Conservation (phyloP, 1,140 invertebrate genomes). For the Drosophila sp. region DNA sequence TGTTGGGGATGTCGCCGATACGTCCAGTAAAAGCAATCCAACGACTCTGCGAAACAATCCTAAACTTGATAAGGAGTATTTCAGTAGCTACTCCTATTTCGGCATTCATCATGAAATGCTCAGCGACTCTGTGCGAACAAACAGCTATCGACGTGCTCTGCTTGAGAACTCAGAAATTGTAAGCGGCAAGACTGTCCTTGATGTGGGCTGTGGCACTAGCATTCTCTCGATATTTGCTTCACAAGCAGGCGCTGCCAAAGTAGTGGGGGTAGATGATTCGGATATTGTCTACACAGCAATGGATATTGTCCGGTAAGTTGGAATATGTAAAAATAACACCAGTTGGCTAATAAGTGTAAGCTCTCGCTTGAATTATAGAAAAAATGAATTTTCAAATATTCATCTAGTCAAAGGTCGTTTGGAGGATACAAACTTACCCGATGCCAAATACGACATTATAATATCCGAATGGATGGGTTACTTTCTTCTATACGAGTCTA, state of each 20-base stretch:
- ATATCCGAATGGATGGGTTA: constrained; percentile 99
- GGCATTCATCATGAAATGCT: constrained; percentile 99
- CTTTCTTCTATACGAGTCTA: constrained; percentile 98
- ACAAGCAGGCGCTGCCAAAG: constrained; percentile 94
- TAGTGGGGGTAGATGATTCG: constrained; percentile 97
- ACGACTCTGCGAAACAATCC: constrained; percentile 60
- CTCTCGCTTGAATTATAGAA: constrained; percentile 71
- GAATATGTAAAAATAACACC: not conserved
- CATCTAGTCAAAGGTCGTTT: constrained; percentile 91
- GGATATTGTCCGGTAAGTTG: constrained; percentile 87
- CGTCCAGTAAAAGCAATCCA: constrained; percentile 46
- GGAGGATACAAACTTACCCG: constrained; percentile 93
- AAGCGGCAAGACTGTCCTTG: constrained; percentile 92
- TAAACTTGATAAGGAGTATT: constrained; percentile 91
- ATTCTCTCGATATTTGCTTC: constrained; percentile 98
- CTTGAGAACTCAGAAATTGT: constrained; percentile 90
- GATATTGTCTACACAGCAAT: constrained; percentile 92
- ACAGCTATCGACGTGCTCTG: constrained; percentile 97
- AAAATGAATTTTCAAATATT: constrained; percentile 88
- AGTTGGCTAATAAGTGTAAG: not conserved
- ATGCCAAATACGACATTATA: constrained; percentile 96
- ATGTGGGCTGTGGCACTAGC: constrained; percentile 96
- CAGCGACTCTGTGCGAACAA: constrained; percentile 91
- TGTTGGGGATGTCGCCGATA: constrained; percentile 53
- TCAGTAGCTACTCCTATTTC: constrained; percentile 98